Percentiles rank a stretch among this genome's conserved stretches.
phyloP scores from a whole-genome alignment of 2,113 vertebrate genomes.

The rat (Rattus norvegicus) region DNA sequence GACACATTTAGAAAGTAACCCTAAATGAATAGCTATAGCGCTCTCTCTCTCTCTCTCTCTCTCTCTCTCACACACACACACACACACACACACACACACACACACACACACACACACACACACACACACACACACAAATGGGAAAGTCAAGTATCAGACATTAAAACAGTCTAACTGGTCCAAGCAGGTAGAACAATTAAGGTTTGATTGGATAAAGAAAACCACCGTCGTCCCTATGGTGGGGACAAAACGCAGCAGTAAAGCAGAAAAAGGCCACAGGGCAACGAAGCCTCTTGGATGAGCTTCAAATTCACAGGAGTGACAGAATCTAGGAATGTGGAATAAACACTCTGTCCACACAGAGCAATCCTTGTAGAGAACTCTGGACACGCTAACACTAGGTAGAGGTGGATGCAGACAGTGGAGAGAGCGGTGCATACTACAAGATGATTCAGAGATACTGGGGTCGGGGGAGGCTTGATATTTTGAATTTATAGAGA shows the following conservation, averaged over 20 bases:
- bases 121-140: not conserved
- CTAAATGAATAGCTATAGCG: not conserved
- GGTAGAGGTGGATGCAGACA: not conserved
- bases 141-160: not conserved
- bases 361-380: not conserved
- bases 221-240: not conserved
- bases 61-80: too few relatives aligned
- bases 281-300: not conserved
- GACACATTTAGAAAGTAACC: not conserved
- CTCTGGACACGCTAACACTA: not conserved
- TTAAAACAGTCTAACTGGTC: not conserved
- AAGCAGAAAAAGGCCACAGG: not conserved
- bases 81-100: not conserved
- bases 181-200: not conserved
- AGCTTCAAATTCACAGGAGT: not conserved
- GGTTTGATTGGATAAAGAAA: not conserved
- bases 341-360: not conserved
- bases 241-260: not conserved
- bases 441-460: not conserved
- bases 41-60: too few relatives aligned
- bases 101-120: not conserved
- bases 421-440: not conserved
- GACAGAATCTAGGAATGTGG: not conserved
- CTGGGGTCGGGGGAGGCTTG: too few relatives aligned
- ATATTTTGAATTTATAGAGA: not conserved